A percentile compares a stretch with the other conserved stretches of the same genome.
phyloP scores from a whole-genome alignment of 2,113 vertebrate genomes.

The Smithornis capensis region DNA sequence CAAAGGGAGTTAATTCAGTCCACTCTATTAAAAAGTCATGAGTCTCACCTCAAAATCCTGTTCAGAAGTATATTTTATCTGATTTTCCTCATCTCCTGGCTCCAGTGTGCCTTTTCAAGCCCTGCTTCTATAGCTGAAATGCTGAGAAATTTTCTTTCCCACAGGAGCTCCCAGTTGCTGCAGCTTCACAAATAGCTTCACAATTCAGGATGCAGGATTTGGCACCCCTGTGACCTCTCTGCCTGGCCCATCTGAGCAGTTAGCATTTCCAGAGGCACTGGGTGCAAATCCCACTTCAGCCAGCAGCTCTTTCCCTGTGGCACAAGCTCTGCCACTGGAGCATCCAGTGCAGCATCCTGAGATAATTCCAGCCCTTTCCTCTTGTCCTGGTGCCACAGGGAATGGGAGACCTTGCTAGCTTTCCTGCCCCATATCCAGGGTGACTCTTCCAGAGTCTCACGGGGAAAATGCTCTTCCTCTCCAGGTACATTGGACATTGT shows the following conservation, averaged over 20 bases:
- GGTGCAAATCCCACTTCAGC: not conserved
- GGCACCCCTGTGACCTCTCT: not conserved
- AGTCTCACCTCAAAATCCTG: not conserved
- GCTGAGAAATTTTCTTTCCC: not conserved
- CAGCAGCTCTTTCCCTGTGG: not conserved
- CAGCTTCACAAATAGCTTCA: not conserved
- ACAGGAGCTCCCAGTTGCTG: not conserved
- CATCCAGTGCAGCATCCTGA: not conserved
- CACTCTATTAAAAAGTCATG: not conserved
- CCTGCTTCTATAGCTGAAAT: not conserved
- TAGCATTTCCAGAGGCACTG: not conserved
- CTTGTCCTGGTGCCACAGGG: not conserved
- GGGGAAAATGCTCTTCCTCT: not conserved
- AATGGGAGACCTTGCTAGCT: not conserved
- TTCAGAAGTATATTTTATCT: not conserved
- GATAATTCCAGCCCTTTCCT: not conserved
- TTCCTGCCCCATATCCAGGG: not conserved
- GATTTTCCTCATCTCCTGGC: not conserved
- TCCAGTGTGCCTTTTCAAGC: not conserved
- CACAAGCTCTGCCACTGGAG: not conserved
- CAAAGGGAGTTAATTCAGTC: not conserved
- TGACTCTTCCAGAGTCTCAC: not conserved
- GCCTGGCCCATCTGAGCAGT: not conserved
- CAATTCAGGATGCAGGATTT: not conserved
- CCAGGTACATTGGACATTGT: rapidly evolving